phyloP scores from a whole-genome alignment of 2,888 invertebrate species.

The Drosophila sordidapex region DNA sequence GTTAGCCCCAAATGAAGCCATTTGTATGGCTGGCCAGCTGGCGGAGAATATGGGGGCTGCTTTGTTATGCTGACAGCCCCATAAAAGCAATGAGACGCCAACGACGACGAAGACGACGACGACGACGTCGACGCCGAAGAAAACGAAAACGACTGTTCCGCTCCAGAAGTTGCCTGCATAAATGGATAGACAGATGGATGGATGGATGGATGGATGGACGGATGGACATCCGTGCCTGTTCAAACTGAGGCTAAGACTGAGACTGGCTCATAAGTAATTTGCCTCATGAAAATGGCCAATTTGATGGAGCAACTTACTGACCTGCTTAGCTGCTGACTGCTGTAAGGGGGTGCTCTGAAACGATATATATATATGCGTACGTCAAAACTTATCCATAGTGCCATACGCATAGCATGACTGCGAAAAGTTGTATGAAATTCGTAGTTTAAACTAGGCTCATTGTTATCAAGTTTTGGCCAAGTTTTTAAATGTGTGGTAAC shows the following conservation, averaged over 20 bases:
- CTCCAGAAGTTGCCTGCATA: constrained; percentile 9
- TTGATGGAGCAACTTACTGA: constrained; percentile 45
- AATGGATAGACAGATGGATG: not conserved
- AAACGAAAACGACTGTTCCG: constrained; percentile 5
- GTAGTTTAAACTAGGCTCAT: constrained; percentile 11
- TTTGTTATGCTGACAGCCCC: constrained; percentile 61
- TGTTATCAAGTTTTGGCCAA: constrained; percentile 45
- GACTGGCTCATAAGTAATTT: constrained; percentile 68
- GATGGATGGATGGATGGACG: constrained; percentile 1
- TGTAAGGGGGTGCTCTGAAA: not conserved
- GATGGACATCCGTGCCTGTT: constrained; percentile 26
- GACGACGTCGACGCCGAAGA: not conserved
- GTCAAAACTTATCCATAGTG: constrained; percentile 21
- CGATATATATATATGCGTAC: not conserved
- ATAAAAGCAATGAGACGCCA: constrained; percentile 60
- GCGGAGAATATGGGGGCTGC: constrained; percentile 30
- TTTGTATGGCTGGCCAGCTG: constrained; percentile 64
- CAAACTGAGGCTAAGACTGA: constrained; percentile 42
- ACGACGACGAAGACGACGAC: not conserved
- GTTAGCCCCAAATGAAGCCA: constrained; percentile 68
- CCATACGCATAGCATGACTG: not conserved
- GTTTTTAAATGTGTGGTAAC: constrained; percentile 24
- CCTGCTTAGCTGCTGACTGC: constrained; percentile 1
- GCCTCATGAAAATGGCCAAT: constrained; percentile 69
- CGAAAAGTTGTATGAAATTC: constrained; percentile 40